Conservation (phyloP, 1,140 invertebrate genomes). For the Diprion similis region DNA sequence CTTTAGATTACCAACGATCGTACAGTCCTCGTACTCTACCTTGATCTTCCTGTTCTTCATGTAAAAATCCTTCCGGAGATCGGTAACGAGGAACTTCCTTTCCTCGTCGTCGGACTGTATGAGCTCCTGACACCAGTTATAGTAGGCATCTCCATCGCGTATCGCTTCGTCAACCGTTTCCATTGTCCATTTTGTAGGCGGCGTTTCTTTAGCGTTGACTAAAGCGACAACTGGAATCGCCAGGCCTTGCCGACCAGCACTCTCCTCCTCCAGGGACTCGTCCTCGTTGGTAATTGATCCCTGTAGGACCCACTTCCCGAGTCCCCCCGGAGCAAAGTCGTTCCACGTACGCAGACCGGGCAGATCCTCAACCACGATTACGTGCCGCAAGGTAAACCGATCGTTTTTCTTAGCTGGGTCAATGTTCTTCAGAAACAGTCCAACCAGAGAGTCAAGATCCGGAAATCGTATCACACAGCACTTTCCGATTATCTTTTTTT, state of each 20-base stretch:
- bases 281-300: constrained; percentile 42
- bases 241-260: constrained; percentile 44
- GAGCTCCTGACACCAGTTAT: constrained; percentile 39
- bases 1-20: constrained; percentile 35
- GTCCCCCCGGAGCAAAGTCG: constrained; percentile 41
- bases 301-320: constrained; percentile 48
- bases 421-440: constrained; percentile 40
- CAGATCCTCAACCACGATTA: constrained; percentile 40
- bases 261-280: constrained; percentile 44
- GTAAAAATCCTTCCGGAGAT: constrained; percentile 45
- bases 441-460: constrained; percentile 29
- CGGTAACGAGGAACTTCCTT: constrained; percentile 29
- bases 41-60: constrained; percentile 42
- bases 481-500: constrained; percentile 38
- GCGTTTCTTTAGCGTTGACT: constrained; percentile 35
- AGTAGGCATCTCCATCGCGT: constrained; percentile 47
- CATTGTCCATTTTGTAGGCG: constrained; percentile 41
- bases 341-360: constrained; percentile 46
- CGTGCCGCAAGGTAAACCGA: constrained; percentile 45
- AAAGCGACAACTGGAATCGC: constrained; percentile 45
- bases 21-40: constrained; percentile 43
- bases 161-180: constrained; percentile 39
- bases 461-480: constrained; percentile 49
- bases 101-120: constrained; percentile 24
- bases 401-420: constrained; percentile 43